Percentiles rank a stretch among this genome's conserved stretches.
These are phyloP conservation scores for Brienomyrus brachyistius DNA, from an alignment of 2,113 vertebrate genomes.

Conservation along the genomic window DNA sequence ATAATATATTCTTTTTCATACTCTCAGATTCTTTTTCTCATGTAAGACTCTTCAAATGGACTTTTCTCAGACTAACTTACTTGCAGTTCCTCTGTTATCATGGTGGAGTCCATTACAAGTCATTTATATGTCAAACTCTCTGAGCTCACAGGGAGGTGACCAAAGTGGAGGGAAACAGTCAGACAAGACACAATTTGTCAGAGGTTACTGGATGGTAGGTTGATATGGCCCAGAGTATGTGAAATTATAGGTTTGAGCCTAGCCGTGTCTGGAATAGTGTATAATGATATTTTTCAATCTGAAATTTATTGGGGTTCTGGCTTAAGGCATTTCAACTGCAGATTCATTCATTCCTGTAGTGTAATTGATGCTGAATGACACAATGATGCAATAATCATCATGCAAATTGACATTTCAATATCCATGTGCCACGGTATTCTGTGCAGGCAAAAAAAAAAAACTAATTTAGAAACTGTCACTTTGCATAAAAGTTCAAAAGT, in stretches of 20 bases:
- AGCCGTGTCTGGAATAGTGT: background rate
- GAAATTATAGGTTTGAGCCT: background rate
- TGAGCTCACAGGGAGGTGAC: background rate
- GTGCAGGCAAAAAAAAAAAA: background rate
- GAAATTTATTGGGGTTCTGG: background rate
- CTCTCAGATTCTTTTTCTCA: background rate
- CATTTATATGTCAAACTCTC: background rate
- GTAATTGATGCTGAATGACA: constrained; percentile 6
- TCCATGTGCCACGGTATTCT: background rate
- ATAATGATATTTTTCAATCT: background rate
- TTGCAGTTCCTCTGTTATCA: background rate
- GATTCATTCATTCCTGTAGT: background rate
- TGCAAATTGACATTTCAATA: constrained; percentile 6
- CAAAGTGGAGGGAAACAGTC: background rate
- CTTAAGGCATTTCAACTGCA: background rate
- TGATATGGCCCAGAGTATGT: background rate
- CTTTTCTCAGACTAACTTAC: background rate
- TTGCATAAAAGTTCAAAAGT: background rate
- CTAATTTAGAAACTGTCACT: constrained; percentile 14
- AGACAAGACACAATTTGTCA: background rate
- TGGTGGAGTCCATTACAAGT: background rate
- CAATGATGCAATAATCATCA: constrained; percentile 2
- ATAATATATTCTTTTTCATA: background rate
- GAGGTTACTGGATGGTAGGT: background rate
- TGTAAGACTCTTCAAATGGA: background rate